Percentiles rank a stretch among this genome's conserved stretches.
These are phyloP conservation scores for Drosophila gunungcola DNA, from an alignment of 1,140 invertebrate species.

Conservation along the genomic window DNA sequence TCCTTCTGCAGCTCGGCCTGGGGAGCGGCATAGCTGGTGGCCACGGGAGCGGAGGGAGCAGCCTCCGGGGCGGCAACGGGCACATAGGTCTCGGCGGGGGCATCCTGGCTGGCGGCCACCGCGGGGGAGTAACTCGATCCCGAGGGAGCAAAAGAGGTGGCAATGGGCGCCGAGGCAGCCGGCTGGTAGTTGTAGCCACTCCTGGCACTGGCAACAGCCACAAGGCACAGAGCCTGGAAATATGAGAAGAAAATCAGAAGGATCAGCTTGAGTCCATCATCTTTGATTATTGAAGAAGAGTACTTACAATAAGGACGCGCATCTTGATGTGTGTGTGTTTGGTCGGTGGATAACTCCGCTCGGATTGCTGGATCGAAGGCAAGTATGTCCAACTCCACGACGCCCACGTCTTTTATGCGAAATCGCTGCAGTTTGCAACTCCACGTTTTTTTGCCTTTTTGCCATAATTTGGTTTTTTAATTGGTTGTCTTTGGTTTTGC, in stretches of 20 bases:
- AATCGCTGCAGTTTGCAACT: slow-evolving; percentile 38
- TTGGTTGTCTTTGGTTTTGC: slow-evolving; percentile 42
- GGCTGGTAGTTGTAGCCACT: slow-evolving; percentile 70
- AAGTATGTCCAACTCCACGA: slow-evolving; percentile 52
- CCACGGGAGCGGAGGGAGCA: slow-evolving; percentile 35
- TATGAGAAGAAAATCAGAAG: no score
- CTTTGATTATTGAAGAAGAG: neutral
- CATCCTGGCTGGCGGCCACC: slow-evolving; percentile 28
- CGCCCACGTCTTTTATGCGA: slow-evolving; percentile 74
- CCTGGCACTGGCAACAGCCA: slow-evolving; percentile 47
- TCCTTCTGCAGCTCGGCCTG: slow-evolving; percentile 76
- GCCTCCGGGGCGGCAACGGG: slow-evolving; percentile 12
- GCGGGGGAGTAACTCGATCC: slow-evolving; percentile 13
- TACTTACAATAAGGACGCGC: slow-evolving; percentile 73
- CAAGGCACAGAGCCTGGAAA: slow-evolving; percentile 44
- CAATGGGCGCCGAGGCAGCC: slow-evolving; percentile 22
- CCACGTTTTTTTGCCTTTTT: slow-evolving; percentile 6
- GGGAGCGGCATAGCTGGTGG: slow-evolving; percentile 41
- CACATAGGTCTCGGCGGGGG: slow-evolving; percentile 25
- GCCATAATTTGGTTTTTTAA: slow-evolving; percentile 37
- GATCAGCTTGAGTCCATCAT: neutral
- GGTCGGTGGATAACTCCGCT: slow-evolving; percentile 51
- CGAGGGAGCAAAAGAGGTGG: slow-evolving; percentile 33
- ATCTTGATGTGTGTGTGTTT: slow-evolving; percentile 46
- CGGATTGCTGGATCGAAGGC: slow-evolving; percentile 38